Evolutionary conservation across 2,797 vertebrate species (phyloP), one percentile per base, ranked within the genome.

Genomic region (Rallus crepitans): DNA sequence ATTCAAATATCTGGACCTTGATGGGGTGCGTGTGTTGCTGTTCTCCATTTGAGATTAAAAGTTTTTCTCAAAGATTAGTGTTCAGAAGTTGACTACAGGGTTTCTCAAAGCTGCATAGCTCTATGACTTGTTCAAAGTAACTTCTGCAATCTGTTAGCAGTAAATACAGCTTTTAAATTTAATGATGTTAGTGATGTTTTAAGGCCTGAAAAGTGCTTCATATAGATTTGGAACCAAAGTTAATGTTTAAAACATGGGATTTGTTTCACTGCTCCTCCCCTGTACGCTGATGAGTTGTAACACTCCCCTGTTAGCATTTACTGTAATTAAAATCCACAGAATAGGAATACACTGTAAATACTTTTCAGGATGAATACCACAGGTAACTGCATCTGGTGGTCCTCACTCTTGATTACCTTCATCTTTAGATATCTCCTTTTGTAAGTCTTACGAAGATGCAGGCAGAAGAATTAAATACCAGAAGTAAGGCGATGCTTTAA

Each of bases 21-120:
- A 7, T 0, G 0, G 2, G 2, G 8, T 53, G 2, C 56, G 17
- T 53, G 9, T 40, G 15, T 63, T 37, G n/a, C 20, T 72, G n/a
- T 33, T 87, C 15, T 89, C 23, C 30, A 82, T 68, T 77, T 3
- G 10, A 57, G 20, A 28, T 37, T 84, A 28, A 64, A 20, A 53
- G 12, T 4, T 63, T 12, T 45, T 76, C 19, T 27, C 21, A 21
- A 87, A 82, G 25, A 12, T 50, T 37, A 65, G 40, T 30, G 14
- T 59, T 79, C 59, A 45, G n/a, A 63, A 48, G 10, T 24, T 24
- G 24, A 1, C 35, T 55, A 11, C 6, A 33, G 47, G 40, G 11
- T 52, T 65, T 71, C 59, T 69, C 23, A 37, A 33, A 60, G 48
- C 28, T 53, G 3, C 33, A 3, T 30, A 61, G 21, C 33, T 53